Evolutionary conservation across 1,140 invertebrate genomes (phyloP).

Genomic region (Yoshiicerus persimilis): DNA sequence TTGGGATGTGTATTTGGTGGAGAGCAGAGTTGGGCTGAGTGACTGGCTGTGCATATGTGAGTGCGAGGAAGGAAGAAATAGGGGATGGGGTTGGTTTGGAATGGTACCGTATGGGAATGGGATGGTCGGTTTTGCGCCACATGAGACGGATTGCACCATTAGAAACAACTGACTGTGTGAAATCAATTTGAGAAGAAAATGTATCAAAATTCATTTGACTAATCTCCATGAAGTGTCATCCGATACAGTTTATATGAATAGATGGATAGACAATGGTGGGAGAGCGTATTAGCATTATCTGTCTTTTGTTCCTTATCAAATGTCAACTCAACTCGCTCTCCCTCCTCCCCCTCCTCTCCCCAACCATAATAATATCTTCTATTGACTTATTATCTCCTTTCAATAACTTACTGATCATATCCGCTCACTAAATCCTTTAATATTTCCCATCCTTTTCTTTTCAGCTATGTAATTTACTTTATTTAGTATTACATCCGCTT

Average conservation of each 20-base stretch:
- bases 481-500: not conserved
- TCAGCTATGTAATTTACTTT: not conserved
- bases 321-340: not conserved
- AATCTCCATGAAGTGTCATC: slow-evolving; percentile 41
- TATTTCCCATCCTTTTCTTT: not conserved
- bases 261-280: slow-evolving; percentile 3
- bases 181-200: slow-evolving; percentile 47
- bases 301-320: not conserved
- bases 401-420: not conserved
- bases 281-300: slow-evolving; percentile 1
- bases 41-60: not conserved
- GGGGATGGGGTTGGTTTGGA: not conserved
- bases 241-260: slow-evolving; percentile 28
- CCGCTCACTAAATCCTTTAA: not conserved
- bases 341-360: not conserved
- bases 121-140: slow-evolving; percentile 6
- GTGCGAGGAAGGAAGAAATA: not conserved
- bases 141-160: slow-evolving; percentile 39
- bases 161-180: slow-evolving; percentile 46
- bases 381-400: slow-evolving; percentile 1
- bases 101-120: slow-evolving; percentile 21
- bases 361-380: not conserved
- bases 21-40: not conserved
- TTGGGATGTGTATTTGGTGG: not conserved
- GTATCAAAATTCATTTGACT: slow-evolving; percentile 44